Evolutionary conservation across 2,113 vertebrate genomes (phyloP), one percentile per base, ranked within the genome.

Genomic region (Gadus chalcogrammus): DNA sequence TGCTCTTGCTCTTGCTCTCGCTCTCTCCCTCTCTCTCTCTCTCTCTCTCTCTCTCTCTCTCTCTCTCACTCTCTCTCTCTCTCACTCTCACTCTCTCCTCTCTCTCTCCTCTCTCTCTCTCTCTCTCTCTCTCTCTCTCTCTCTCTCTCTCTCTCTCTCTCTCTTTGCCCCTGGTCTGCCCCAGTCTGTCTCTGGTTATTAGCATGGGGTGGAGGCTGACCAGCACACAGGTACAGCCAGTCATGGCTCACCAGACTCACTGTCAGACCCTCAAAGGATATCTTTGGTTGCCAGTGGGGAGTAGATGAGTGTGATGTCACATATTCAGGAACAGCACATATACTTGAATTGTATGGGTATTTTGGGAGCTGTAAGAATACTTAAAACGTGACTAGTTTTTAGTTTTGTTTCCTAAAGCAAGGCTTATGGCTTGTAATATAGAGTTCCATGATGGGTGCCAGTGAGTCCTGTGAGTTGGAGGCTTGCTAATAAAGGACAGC

Each of bases 181-280:
- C 71, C 75, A 64, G 70, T 68, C 83, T 85, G 81, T 85, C 81
- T 71, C 80, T 85, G 75, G 63, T 69, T 76, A 68, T 87, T 72
- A 17, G 9, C 53, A 55, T 52, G 24, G 71, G 79, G 55, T 64
- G 59, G 68, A 73, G 22, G 42, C 0, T 13, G 13, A 9, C n/a
- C 67, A 65, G n/a, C 62, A 58, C 68, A 75, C 35, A 70, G 78
- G 74, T 48, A 81, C 84, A 83, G 80, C 71, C 64, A 24, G 22
- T 1, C 22, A 24, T 24, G 22, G 22, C 22, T 2, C 22, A 24
- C 22, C 22, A 24, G 22, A 24, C 22, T 24, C 22, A 24, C 31
- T 31, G 4, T 31, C 31, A 31, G 31, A 31, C 31, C 4, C 31
- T 31, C 1, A 31, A 31, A 31, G 31, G 31, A 55, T 7, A 55